phyloP scores from a whole-genome alignment of 2,888 invertebrate genomes.

The Eulithis prunata region DNA sequence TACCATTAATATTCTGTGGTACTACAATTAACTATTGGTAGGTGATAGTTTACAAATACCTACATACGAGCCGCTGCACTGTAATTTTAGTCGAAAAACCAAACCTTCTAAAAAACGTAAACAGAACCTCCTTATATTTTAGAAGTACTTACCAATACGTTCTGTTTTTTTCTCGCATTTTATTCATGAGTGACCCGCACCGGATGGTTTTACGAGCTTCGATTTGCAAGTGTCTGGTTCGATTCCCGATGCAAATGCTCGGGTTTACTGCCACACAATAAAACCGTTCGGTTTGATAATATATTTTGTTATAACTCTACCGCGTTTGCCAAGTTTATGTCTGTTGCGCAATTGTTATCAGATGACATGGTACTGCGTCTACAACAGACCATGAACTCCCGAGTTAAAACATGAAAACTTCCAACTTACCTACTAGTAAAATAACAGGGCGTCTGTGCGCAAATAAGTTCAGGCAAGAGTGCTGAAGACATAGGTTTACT shows the following conservation, averaged over 20 bases:
- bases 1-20: no score
- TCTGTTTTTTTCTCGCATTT: constrained; percentile 48
- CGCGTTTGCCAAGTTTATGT: constrained; percentile 57
- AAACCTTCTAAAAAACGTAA: background rate
- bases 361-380: constrained; percentile 46
- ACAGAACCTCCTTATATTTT: constrained; percentile 3
- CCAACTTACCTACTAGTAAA: background rate
- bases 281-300: constrained; percentile 70
- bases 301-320: constrained; percentile 60
- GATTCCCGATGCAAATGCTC: constrained; percentile 72
- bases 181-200: constrained; percentile 72
- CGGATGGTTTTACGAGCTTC: constrained; percentile 75
- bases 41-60: no score
- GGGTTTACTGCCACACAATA: constrained; percentile 70
- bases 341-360: constrained; percentile 61
- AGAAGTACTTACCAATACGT: constrained; percentile 22
- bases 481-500: constrained; percentile 7
- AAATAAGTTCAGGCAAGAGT: background rate
- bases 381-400: constrained; percentile 5
- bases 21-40: no score
- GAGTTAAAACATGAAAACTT: constrained; percentile 4
- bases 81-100: background rate
- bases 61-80: no score
- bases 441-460: background rate
- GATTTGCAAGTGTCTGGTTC: constrained; percentile 72